Conservation (phyloP, 2,113 vertebrate genomes). For the Cacatua alba region DNA sequence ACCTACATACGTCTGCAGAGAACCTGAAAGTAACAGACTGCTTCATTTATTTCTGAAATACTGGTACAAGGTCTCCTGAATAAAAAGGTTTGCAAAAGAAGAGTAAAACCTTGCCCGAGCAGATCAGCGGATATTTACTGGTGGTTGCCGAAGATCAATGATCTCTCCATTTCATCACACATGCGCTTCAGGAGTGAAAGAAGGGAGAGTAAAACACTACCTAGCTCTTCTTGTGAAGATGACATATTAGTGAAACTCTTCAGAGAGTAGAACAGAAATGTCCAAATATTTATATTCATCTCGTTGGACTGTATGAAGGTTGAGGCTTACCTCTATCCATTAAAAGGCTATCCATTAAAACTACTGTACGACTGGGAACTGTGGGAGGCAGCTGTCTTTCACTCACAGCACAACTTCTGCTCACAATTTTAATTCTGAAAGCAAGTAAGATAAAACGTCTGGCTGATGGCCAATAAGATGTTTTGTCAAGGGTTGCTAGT, state of each 20-base stretch:
- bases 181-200: neutral
- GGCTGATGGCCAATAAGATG: neutral
- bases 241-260: neutral
- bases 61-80: neutral
- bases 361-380: neutral
- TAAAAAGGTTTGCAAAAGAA: neutral
- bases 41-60: neutral
- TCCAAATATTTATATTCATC: neutral
- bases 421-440: neutral
- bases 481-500: neutral
- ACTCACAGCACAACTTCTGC: neutral
- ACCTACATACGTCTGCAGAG: neutral
- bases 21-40: neutral
- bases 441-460: neutral
- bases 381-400: neutral
- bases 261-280: neutral
- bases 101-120: neutral
- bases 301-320: neutral
- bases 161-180: neutral
- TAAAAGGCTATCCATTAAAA: neutral
- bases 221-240: neutral
- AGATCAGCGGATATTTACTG: neutral
- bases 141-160: neutral
- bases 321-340: neutral
- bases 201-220: neutral